Evolutionary conservation across 2,888 invertebrate genomes (phyloP).

Genomic region (Frankliniella intonsa): DNA sequence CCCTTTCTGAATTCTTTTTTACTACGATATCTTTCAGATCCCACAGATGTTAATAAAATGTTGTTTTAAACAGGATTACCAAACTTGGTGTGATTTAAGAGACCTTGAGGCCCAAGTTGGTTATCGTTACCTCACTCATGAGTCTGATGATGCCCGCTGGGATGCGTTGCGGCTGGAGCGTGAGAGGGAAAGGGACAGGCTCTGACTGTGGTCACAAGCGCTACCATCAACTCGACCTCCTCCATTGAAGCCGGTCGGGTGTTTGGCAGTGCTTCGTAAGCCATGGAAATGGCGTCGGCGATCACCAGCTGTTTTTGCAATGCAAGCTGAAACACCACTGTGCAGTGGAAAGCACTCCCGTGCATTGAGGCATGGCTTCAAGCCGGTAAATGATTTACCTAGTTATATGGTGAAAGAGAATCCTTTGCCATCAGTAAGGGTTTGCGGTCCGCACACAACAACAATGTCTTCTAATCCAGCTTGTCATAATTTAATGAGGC

Average conservation of each 20-base stretch:
- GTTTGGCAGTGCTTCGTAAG: conserved; percentile 17
- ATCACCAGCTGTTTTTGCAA: background rate
- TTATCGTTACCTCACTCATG: conserved; percentile 81
- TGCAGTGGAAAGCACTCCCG: background rate
- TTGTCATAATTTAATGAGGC: background rate
- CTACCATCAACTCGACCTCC: background rate
- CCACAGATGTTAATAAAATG: background rate
- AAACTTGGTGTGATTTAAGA: conserved; percentile 92
- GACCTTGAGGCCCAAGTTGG: conserved; percentile 70
- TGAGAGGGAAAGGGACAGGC: background rate
- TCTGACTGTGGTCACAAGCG: conserved; percentile 25
- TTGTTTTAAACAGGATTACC: conserved; percentile 61
- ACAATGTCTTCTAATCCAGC: background rate
- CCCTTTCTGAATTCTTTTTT: background rate
- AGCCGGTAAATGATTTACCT: background rate
- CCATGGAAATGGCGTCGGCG: conserved; percentile 11
- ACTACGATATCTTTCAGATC: background rate
- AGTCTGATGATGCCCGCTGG: conserved; percentile 91
- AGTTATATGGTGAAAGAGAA: background rate
- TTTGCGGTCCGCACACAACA: background rate
- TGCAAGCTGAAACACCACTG: background rate
- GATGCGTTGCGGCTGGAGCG: conserved; percentile 47
- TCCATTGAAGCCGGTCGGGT: background rate
- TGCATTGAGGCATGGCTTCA: background rate
- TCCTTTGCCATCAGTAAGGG: background rate